Evolutionary conservation across 2,888 invertebrate genomes (phyloP).

Genomic region (Bellardia bayeri): DNA sequence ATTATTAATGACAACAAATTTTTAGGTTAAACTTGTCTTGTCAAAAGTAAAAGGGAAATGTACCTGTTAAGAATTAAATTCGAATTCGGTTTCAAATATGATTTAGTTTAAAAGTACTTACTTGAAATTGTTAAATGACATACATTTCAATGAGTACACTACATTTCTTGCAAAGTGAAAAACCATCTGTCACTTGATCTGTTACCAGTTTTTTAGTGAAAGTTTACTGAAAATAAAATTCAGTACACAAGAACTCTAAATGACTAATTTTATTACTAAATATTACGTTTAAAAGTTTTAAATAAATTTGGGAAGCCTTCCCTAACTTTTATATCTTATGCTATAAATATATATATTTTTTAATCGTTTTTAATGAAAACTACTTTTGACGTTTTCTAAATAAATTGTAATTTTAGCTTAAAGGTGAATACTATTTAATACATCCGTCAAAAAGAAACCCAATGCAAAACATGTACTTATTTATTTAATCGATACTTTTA

Average conservation of each 20-base stretch:
- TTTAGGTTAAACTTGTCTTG: conserved; percentile 56
- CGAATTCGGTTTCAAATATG: too few relatives aligned
- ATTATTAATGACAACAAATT: conserved; percentile 59
- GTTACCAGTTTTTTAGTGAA: too few relatives aligned
- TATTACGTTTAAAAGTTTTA: too few relatives aligned
- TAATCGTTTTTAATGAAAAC: neutral
- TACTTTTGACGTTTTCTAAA: conserved; percentile 18
- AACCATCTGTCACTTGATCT: too few relatives aligned
- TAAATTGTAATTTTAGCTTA: conserved; percentile 39
- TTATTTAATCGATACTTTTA: conserved; percentile 29
- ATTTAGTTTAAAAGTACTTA: too few relatives aligned
- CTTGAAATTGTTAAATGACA: too few relatives aligned
- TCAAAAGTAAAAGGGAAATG: conserved; percentile 15
- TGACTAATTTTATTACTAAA: too few relatives aligned
- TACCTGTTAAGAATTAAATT: neutral
- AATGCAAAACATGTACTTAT: conserved; percentile 3
- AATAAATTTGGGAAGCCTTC: neutral
- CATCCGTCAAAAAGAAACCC: conserved; percentile 46
- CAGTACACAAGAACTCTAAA: too few relatives aligned
- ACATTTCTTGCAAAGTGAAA: too few relatives aligned
- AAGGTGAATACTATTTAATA: conserved; percentile 53
- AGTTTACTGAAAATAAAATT: too few relatives aligned
- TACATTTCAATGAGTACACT: too few relatives aligned
- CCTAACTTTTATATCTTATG: conserved; percentile 20
- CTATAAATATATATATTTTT: neutral